These are phyloP conservation scores for Flexamia atlantica DNA, from an alignment of 2,888 invertebrate genomes.

Conservation along the genomic window DNA sequence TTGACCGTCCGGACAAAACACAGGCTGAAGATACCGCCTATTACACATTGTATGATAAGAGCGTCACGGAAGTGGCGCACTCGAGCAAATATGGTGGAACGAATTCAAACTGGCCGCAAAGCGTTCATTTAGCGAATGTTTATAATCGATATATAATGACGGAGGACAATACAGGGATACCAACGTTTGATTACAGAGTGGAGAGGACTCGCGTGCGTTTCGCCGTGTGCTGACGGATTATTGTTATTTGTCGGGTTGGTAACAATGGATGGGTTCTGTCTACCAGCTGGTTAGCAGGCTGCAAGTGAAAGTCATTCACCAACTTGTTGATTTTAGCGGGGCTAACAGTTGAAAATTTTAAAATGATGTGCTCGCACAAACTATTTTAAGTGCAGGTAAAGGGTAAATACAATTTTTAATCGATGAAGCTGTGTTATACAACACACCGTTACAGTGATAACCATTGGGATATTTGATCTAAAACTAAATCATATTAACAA, in stretches of 20 bases:
- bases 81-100: constrained; percentile 54
- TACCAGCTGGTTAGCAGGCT: constrained; percentile 32
- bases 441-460: too few relatives aligned
- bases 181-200: constrained; percentile 30
- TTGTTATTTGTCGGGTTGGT: constrained; percentile 44
- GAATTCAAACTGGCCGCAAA: constrained; percentile 48
- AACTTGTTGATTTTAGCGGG: constrained; percentile 17
- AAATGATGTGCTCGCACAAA: too few relatives aligned
- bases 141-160: constrained; percentile 57
- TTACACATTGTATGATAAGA: constrained; percentile 23
- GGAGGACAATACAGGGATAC: constrained; percentile 51
- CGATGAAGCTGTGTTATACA: too few relatives aligned
- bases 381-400: too few relatives aligned
- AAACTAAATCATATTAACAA: too few relatives aligned
- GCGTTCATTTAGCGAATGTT: constrained; percentile 55
- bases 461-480: too few relatives aligned
- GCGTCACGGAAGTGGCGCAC: constrained; percentile 37
- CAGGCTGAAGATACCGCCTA: constrained; percentile 8
- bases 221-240: constrained; percentile 38
- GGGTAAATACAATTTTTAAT: too few relatives aligned
- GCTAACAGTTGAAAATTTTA: too few relatives aligned
- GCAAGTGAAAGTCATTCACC: neutral
- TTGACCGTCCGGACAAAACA: constrained; percentile 20
- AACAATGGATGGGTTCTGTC: constrained; percentile 33
- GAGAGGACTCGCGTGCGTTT: constrained; percentile 29